Evolutionary conservation across 2,888 invertebrate species (phyloP).

Genomic region (Iselma pallidipennis): DNA sequence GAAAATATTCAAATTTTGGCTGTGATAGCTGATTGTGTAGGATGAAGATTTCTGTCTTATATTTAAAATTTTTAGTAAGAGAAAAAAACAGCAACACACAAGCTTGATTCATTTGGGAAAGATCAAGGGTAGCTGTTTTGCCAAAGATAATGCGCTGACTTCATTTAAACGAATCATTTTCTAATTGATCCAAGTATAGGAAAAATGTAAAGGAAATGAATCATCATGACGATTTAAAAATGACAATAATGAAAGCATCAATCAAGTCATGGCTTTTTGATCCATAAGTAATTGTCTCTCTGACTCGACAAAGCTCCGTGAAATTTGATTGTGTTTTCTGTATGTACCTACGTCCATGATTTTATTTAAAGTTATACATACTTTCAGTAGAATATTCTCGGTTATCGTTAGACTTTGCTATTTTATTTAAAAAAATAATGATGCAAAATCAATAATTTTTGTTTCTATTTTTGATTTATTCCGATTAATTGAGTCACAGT

Average conservation of each 20-base stretch:
- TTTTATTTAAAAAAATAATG: neutral
- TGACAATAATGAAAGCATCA: neutral
- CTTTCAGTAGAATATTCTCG: neutral
- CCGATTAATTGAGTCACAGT: neutral
- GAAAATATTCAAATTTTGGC: neutral
- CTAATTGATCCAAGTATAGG: neutral
- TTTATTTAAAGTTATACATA: neutral
- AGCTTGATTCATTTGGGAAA: constrained; percentile 6
- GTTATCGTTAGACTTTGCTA: neutral
- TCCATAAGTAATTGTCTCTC: neutral
- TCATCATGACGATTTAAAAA: neutral
- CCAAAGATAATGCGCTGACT: too few species aligned
- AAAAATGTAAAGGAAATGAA: neutral
- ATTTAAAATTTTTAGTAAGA: too few species aligned
- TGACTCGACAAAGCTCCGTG: neutral
- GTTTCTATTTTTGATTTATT: neutral
- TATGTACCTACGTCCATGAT: neutral
- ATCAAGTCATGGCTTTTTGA: neutral
- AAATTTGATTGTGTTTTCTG: neutral
- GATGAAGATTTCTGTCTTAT: too few species aligned
- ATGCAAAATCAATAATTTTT: neutral
- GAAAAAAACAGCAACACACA: neutral
- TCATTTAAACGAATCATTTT: neutral
- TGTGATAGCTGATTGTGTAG: neutral
- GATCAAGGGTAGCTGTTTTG: constrained; percentile 4